These are phyloP conservation scores for Drosophila kohkoa DNA, from an alignment of 1,140 invertebrate genomes.

Conservation along the genomic window DNA sequence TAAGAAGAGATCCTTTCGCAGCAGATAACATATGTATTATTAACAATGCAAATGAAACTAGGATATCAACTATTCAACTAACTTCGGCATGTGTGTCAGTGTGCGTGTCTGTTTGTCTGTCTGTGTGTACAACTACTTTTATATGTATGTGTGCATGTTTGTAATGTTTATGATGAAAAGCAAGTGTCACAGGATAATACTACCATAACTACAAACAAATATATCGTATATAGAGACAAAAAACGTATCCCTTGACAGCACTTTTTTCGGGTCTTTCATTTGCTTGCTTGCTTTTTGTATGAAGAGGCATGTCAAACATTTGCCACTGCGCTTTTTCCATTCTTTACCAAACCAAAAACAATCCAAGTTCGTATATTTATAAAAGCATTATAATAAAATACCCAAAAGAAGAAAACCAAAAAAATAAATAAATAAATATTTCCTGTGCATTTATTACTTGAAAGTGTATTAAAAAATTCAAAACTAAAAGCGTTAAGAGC, in stretches of 20 bases:
- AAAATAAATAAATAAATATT: slow-evolving; percentile 28
- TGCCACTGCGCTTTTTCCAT: slow-evolving; percentile 15
- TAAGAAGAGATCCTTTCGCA: not conserved
- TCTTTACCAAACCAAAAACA: slow-evolving; percentile 10
- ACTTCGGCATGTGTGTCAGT: not conserved
- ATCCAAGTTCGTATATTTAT: slow-evolving; percentile 17
- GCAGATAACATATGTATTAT: slow-evolving; percentile 2
- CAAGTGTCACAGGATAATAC: slow-evolving; percentile 36
- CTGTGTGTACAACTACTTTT: slow-evolving; percentile 44
- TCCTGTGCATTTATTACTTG: slow-evolving; percentile 48
- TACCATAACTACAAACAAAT: slow-evolving; percentile 14
- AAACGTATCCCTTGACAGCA: slow-evolving; percentile 20
- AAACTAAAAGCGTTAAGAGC: slow-evolving; percentile 41
- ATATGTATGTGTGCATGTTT: slow-evolving; percentile 26
- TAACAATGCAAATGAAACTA: slow-evolving; percentile 14
- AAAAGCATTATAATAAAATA: slow-evolving; percentile 7
- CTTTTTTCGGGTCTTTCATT: slow-evolving; percentile 24
- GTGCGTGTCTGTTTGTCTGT: slow-evolving; percentile 17
- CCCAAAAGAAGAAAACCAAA: not conserved
- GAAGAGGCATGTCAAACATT: slow-evolving; percentile 13
- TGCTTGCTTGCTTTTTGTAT: slow-evolving; percentile 14
- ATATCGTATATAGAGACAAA: slow-evolving; percentile 12
- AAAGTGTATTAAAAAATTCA: slow-evolving; percentile 35
- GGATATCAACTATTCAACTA: slow-evolving; percentile 14
- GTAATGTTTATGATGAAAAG: slow-evolving; percentile 27